A percentile compares a stretch with the other conserved stretches of the same genome.
Conservation (phyloP, 2,113 vertebrate genomes). For the Prionailurus bengalensis region DNA sequence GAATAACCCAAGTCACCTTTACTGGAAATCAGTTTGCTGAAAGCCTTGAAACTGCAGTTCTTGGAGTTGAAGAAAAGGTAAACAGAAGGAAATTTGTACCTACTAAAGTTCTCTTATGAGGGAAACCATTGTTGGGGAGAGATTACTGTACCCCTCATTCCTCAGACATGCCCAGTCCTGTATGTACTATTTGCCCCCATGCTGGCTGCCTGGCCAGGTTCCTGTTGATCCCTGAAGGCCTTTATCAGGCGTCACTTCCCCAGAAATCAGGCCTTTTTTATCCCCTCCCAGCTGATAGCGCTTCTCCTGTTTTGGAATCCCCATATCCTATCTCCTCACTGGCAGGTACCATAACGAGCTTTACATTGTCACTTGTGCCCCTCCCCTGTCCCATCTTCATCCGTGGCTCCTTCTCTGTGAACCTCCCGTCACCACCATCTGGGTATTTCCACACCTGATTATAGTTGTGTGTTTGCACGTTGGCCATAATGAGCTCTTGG, state of each 20-base stretch:
- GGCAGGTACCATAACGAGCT: fast-evolving
- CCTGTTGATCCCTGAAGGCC: not conserved
- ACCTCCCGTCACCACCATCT: not conserved
- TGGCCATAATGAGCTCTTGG: not conserved
- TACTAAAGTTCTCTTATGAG: not conserved
- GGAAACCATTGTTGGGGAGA: not conserved
- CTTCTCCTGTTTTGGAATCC: not conserved
- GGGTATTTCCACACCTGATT: not conserved
- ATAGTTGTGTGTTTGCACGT: not conserved
- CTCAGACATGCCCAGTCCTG: not conserved
- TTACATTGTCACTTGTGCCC: fast-evolving
- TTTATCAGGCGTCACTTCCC: not conserved
- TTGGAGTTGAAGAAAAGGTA: conserved; percentile 69
- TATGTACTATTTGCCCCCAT: not conserved
- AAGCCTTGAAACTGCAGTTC: not conserved
- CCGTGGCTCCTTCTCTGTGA: not conserved
- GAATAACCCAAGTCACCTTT: conserved; percentile 47
- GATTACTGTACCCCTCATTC: not conserved
- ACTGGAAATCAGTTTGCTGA: conserved; percentile 52
- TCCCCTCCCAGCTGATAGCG: not conserved
- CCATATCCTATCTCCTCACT: not conserved
- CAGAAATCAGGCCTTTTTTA: not conserved
- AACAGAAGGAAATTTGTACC: not conserved
- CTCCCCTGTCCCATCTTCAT: not conserved
- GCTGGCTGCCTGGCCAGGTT: not conserved